A percentile compares a stretch with the other conserved stretches of the same genome.
phyloP scores from a whole-genome alignment of 2,888 invertebrate genomes.

The Lutraria lutraria region DNA sequence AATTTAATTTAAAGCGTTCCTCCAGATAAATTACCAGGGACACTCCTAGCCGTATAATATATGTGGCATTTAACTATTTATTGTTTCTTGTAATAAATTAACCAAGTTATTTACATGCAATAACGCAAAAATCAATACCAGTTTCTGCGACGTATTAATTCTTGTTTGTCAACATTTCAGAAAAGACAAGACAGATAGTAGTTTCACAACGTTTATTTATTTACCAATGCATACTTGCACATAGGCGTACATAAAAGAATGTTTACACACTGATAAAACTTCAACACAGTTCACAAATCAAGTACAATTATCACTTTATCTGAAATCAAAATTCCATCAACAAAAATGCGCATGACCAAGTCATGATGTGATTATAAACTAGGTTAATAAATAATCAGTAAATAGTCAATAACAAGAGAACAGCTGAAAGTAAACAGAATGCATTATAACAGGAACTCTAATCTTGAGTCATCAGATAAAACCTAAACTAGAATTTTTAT shows the following conservation, averaged over 20 bases:
- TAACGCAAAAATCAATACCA: background rate
- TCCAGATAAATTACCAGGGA: background rate
- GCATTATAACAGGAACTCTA: background rate
- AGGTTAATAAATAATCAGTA: background rate
- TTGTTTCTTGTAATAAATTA: background rate
- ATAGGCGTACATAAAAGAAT: constrained; percentile 47
- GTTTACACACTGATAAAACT: constrained; percentile 40
- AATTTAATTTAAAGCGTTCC: background rate
- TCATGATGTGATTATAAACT: background rate
- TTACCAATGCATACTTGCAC: constrained; percentile 60
- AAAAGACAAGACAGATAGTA: background rate
- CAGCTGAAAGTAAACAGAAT: background rate
- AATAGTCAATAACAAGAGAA: background rate
- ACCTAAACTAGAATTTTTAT: background rate
- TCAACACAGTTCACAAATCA: background rate
- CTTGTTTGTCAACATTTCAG: background rate
- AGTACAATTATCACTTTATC: background rate
- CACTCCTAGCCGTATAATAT: background rate
- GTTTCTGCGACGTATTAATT: background rate
- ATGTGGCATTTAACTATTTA: background rate
- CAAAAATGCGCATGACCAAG: background rate
- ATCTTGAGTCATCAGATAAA: background rate
- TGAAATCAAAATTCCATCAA: constrained; percentile 10
- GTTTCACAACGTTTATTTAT: constrained; percentile 68
- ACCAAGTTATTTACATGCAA: background rate